phyloP scores from a whole-genome alignment of 2,797 vertebrate genomes.

The Malurus splendens region DNA sequence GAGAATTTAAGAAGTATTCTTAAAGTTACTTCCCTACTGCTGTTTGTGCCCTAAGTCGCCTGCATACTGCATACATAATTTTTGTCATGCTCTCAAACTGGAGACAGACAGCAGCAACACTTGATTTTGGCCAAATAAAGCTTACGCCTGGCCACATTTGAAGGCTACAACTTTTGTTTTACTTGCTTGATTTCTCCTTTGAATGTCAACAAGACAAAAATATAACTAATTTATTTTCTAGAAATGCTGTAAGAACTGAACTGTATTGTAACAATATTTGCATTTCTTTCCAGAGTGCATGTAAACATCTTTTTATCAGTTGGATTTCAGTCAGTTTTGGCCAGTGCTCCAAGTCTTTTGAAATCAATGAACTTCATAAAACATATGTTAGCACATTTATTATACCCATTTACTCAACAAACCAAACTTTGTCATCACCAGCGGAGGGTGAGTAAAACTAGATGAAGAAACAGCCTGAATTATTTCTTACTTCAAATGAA shows the following conservation, averaged over 20 bases:
- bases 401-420: not conserved
- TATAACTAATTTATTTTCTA: not conserved
- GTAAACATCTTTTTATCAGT: not conserved
- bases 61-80: not conserved
- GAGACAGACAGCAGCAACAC: not conserved
- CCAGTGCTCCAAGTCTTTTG: not conserved
- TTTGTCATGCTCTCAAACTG: not conserved
- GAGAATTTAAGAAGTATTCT: not conserved
- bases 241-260: not conserved
- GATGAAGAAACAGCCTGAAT: not conserved
- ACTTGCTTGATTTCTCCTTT: not conserved
- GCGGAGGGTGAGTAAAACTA: slow-evolving; percentile 46
- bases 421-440: not conserved
- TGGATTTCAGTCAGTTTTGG: not conserved
- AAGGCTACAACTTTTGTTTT: not conserved
- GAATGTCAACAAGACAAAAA: not conserved
- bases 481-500: slow-evolving; percentile 56
- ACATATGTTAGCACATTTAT: not conserved
- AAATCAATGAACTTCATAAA: not conserved
- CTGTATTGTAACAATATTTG: not conserved
- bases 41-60: not conserved
- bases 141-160: not conserved
- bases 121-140: not conserved
- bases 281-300: not conserved
- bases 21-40: not conserved